Evolutionary conservation across 2,888 invertebrate species (phyloP), one percentile per base, ranked within the genome.

Genomic region (Helobdella robusta): DNA sequence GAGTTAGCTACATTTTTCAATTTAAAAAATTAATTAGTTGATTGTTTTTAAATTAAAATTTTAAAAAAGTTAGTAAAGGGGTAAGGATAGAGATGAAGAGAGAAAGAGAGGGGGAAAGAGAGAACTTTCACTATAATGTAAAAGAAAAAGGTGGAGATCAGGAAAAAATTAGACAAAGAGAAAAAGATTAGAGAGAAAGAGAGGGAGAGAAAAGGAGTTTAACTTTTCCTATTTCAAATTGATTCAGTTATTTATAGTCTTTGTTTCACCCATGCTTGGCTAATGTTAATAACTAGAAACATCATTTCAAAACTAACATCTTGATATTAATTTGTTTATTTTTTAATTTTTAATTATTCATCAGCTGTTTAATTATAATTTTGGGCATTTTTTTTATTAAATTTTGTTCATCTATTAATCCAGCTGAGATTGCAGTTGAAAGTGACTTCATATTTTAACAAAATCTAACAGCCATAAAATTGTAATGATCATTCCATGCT

Each of bases 1-100:
- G 48, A 64, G 68, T 68, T 36, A 66, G 68, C 62, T 34, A 11
- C 11, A 34, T 15, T 40, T 40, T 40, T 40, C n/a, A 40, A 15
- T n/a, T 15, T 40, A 30, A 23, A 23, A 11, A 28, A 6, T 59
- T 59, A 28, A 48, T 11, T 60, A 50, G 44, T 40, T 40, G 44
- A 15, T 40, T 40, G 11, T 40, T 11, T 40, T 40, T 15, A 15
- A n/a, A 15, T 11, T 15, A 40, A 40, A 40, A 40, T 40, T 40
- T 15, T 15, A 11, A 15, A 40, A 40, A n/a, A 40, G n/a, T 15
- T 11, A 40, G n/a, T 40, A 40, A 40, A 35, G 40, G 40, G 40
- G 18, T 59, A 18, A 3, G 25, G n/a, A 65, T 36, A 62, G 28
- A 62, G 20, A 30, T 23, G 36, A 11, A 2, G 60, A 36, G 44